phyloP scores from a whole-genome alignment of 2,113 vertebrate genomes.

The Seriola rivoliana region DNA sequence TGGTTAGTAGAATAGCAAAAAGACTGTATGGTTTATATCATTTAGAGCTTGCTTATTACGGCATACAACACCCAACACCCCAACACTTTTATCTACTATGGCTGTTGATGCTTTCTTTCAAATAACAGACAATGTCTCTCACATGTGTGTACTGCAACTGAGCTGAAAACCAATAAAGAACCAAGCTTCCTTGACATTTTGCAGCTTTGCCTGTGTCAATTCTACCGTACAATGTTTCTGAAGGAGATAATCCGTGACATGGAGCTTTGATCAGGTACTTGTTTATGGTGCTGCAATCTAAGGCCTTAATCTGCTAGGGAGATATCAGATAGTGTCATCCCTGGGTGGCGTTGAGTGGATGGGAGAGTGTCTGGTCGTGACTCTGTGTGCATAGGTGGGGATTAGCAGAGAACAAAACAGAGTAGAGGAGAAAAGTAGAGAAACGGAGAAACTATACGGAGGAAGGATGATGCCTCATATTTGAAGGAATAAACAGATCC shows the following conservation, averaged over 20 bases:
- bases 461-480: slow-evolving; percentile 4
- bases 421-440: slow-evolving; percentile 36
- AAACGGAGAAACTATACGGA: slow-evolving; percentile 30
- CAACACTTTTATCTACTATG: slow-evolving; percentile 13
- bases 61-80: slow-evolving; percentile 33
- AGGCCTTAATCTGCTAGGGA: slow-evolving; percentile 74
- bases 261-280: slow-evolving; percentile 79
- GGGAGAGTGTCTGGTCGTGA: slow-evolving; percentile 77
- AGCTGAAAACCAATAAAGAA: slow-evolving; percentile 73
- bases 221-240: slow-evolving; percentile 64
- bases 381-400: slow-evolving; percentile 70
- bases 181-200: slow-evolving; percentile 76
- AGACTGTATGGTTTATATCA: neutral
- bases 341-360: slow-evolving; percentile 64
- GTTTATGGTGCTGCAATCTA: slow-evolving; percentile 75
- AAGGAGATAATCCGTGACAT: slow-evolving; percentile 78
- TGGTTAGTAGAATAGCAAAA: neutral
- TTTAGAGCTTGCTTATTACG: neutral
- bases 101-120: slow-evolving; percentile 36
- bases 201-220: slow-evolving; percentile 75
- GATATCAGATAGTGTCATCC: slow-evolving; percentile 67
- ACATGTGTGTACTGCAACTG: slow-evolving; percentile 31
- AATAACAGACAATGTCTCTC: slow-evolving; percentile 43
- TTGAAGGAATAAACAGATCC: slow-evolving; percentile 22
- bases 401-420: slow-evolving; percentile 70